These are phyloP conservation scores for Pandemis heparana DNA, from an alignment of 2,888 invertebrate genomes.

Conservation along the genomic window DNA sequence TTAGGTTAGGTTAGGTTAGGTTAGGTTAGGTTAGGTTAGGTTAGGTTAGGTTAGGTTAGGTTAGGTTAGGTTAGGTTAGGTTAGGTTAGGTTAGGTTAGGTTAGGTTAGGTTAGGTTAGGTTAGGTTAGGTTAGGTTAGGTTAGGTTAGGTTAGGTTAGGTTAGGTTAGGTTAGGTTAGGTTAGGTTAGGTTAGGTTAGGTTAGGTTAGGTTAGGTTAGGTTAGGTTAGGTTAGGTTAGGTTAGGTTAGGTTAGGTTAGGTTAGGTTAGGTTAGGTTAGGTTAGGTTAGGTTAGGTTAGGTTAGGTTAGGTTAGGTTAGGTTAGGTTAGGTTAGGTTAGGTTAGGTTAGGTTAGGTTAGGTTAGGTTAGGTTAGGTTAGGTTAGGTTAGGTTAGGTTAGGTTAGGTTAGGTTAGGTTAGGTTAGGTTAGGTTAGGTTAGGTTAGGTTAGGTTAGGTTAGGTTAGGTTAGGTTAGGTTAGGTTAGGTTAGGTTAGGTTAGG, in stretches of 20 bases:
- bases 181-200: slow-evolving; percentile 21
- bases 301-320: slow-evolving; percentile 22
- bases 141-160: slow-evolving; percentile 36
- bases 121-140: slow-evolving; percentile 40
- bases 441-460: slow-evolving; percentile 34
- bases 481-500: slow-evolving; percentile 1
- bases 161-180: slow-evolving; percentile 9
- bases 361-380: slow-evolving; percentile 37
- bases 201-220: slow-evolving; percentile 25
- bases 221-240: slow-evolving; percentile 37
- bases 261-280: slow-evolving; percentile 37
- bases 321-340: slow-evolving; percentile 37
- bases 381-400: slow-evolving; percentile 37
- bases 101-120: slow-evolving; percentile 40
- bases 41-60: slow-evolving; percentile 37
- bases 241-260: slow-evolving; percentile 37
- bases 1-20: slow-evolving; percentile 46
- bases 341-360: slow-evolving; percentile 37
- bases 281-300: slow-evolving; percentile 34
- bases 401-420: slow-evolving; percentile 24
- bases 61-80: slow-evolving; percentile 37
- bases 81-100: slow-evolving; percentile 37
- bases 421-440: slow-evolving; percentile 7
- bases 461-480: slow-evolving; percentile 27
- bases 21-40: slow-evolving; percentile 43